These are phyloP conservation scores for Corythoichthys haematopterus DNA, from an alignment of 2,113 vertebrate genomes.

Conservation along the genomic window DNA sequence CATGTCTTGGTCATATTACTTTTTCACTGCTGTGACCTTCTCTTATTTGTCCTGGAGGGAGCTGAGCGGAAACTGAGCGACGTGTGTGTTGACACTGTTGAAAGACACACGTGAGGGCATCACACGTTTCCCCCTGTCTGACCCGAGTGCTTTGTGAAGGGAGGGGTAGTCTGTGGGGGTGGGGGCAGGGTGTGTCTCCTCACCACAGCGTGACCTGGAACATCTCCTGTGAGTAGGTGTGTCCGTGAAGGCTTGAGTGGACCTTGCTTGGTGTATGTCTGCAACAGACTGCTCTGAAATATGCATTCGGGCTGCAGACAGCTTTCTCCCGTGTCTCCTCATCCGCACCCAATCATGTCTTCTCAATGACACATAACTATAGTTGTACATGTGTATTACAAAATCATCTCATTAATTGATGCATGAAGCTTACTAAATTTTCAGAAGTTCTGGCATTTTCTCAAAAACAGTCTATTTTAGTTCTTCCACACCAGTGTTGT, in stretches of 20 bases:
- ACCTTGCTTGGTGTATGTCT: slow-evolving; percentile 1
- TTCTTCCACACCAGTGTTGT: no score
- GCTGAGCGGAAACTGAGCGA: slow-evolving; percentile 36
- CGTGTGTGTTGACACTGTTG: slow-evolving; percentile 55
- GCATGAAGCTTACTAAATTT: slow-evolving; percentile 27
- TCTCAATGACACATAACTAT: slow-evolving; percentile 47
- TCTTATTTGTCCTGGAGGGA: slow-evolving; percentile 21
- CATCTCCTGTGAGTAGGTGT: slow-evolving; percentile 19
- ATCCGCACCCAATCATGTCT: slow-evolving; percentile 4
- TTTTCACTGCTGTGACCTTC: slow-evolving; percentile 38
- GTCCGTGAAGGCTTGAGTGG: slow-evolving; percentile 1
- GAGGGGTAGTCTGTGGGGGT: neutral
- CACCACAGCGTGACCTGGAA: slow-evolving; percentile 4
- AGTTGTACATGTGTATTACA: slow-evolving; percentile 52
- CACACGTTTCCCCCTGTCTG: slow-evolving; percentile 37
- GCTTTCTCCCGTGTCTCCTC: neutral
- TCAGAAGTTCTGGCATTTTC: neutral
- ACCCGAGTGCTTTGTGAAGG: slow-evolving; percentile 20
- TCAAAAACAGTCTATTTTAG: no score
- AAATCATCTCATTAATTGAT: slow-evolving; percentile 39
- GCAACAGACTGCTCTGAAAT: slow-evolving; percentile 20
- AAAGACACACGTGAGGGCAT: slow-evolving; percentile 46
- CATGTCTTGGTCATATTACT: slow-evolving; percentile 27
- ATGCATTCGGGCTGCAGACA: slow-evolving; percentile 22
- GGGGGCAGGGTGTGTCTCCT: neutral